phyloP scores from a whole-genome alignment of 2,888 invertebrate species.

The Rhogogaster chlorosoma region DNA sequence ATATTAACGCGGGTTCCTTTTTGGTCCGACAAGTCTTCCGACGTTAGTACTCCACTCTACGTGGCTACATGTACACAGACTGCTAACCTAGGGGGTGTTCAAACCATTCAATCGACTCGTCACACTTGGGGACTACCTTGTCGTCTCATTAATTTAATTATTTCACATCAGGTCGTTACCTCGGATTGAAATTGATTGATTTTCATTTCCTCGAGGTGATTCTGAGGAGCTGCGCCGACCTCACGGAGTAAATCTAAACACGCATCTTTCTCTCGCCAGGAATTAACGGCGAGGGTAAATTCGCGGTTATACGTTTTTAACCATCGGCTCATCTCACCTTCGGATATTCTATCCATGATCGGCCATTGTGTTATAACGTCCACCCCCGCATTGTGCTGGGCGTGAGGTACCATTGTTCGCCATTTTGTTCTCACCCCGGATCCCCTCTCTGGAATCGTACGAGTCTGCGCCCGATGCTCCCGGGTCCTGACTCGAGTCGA shows the following conservation, averaged over 20 bases:
- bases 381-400: slow-evolving; percentile 48
- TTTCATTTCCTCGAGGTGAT: slow-evolving; percentile 11
- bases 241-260: neutral
- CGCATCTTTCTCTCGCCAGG: neutral
- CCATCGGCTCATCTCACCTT: neutral
- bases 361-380: slow-evolving; percentile 34
- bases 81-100: neutral
- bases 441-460: slow-evolving; percentile 11
- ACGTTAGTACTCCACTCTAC: neutral
- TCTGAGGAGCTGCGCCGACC: neutral
- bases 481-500: neutral
- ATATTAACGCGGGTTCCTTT: slow-evolving; percentile 14
- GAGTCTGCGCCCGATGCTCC: slow-evolving; percentile 44
- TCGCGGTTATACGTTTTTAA: neutral
- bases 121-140: slow-evolving; percentile 2
- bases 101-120: neutral
- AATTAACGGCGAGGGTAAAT: too few species aligned
- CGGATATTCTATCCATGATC: neutral
- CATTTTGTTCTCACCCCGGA: slow-evolving; percentile 46
- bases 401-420: slow-evolving; percentile 49
- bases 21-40: slow-evolving; percentile 4
- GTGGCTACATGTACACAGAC: neutral
- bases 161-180: neutral
- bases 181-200: slow-evolving; percentile 37
- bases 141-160: slow-evolving; percentile 36